phyloP scores from a whole-genome alignment of 2,113 vertebrate genomes.

The Rhynchopsitta pachyrhyncha region DNA sequence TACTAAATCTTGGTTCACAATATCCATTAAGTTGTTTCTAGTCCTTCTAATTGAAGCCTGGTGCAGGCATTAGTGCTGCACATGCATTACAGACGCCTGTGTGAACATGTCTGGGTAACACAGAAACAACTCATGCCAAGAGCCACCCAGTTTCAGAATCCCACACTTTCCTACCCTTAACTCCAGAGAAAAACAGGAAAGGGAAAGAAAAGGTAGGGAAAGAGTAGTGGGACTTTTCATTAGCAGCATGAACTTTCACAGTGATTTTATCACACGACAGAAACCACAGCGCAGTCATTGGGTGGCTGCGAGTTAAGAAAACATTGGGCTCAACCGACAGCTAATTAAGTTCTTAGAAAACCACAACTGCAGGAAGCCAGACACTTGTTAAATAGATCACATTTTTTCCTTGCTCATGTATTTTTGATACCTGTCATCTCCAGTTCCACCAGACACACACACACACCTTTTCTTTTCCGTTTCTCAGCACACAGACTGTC shows the following conservation, averaged over 20 bases:
- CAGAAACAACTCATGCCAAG: not conserved
- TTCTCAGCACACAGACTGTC: not conserved
- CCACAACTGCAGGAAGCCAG: slow-evolving; percentile 4
- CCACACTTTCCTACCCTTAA: not conserved
- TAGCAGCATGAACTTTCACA: not conserved
- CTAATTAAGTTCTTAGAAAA: slow-evolving; percentile 35
- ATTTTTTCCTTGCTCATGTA: slow-evolving; percentile 1
- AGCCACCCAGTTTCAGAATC: slow-evolving; percentile 1
- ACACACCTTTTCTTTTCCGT: not conserved
- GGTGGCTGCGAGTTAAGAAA: not conserved
- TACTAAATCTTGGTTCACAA: not conserved
- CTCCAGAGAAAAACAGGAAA: not conserved
- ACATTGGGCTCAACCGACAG: not conserved
- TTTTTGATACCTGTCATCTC: not conserved
- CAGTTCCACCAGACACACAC: not conserved
- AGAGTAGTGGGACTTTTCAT: not conserved
- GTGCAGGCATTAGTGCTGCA: not conserved
- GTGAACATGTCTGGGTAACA: not conserved
- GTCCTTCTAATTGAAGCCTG: not conserved
- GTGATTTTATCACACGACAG: not conserved
- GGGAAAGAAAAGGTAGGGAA: not conserved
- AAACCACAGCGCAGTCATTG: not conserved
- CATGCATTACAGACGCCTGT: not conserved
- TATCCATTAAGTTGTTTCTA: not conserved
- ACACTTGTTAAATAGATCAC: not conserved